Base-by-base conservation (phyloP, 2,797 vertebrate species). In the Vultur gryphus region DNA sequence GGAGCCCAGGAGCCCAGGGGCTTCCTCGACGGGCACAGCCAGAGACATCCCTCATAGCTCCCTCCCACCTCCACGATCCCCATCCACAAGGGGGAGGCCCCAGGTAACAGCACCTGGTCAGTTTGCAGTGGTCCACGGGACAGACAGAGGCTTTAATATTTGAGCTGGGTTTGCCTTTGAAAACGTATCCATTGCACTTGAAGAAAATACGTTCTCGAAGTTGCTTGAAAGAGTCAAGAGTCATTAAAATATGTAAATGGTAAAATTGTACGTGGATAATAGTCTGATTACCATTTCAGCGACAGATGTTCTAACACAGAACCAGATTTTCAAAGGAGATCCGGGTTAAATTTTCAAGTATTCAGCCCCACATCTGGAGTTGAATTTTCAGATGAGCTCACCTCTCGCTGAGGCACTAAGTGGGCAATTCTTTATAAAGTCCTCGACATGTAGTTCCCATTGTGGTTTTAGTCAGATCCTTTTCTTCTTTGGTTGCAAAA, bases 331-430 rank as follows among this genome's bases (percentile, higher is more conserved):
- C 95, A 97, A 97, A 95, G 95, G 96, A 97, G 87, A 95, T 96
- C 95, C 96, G 96, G 96, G 96, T 96, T 96, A 97, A 91, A 97
- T 97, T 96, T 97, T 95, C 85, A 44, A 95, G 96, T 65, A 96
- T 96, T 97, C 96, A 97, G 77, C 70, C 95, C 96, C 93, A 96
- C 96, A 97, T 97, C 96, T 97, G 96, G 96, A 97, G 96, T 82
- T 95, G 95, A 94, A 81, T 95, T 95, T 96, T 93, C 87, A 90
- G 89, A 97, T 95, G 90, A 96, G 92, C 89, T 95, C 78, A 95
- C 93, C 96, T 96, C 90, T 95, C 25, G 1, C 77, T 93, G 76
- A 94, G 75, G 81, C 87, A 90, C 51, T 87, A 82, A 95, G 87
- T 33, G 89, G 93, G 95, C 95, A 93, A 95, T 95, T 96, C 91